phyloP scores from a whole-genome alignment of 2,113 vertebrate genomes.

The Danionella cerebrum region DNA sequence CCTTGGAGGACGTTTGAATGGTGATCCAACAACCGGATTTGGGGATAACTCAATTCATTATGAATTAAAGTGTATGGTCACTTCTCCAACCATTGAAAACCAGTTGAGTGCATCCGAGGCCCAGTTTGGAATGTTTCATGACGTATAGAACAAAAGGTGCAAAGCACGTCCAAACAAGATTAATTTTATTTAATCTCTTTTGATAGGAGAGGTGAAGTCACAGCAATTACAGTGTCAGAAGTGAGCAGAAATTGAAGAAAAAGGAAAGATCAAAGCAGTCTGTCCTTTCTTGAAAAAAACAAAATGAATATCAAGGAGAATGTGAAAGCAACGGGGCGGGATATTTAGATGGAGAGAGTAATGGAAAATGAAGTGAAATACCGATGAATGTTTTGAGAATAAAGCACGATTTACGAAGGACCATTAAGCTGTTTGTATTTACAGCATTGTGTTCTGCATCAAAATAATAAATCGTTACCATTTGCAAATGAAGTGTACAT shows the following conservation, averaged over 20 bases:
- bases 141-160: not conserved
- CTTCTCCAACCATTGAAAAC: not conserved
- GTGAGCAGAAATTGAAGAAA: constrained; percentile 54
- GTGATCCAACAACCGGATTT: no score
- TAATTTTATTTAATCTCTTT: constrained; percentile 60
- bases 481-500: constrained; percentile 76
- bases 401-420: constrained; percentile 54
- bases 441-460: constrained; percentile 67
- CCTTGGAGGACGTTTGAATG: no score
- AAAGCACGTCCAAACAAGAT: constrained; percentile 46
- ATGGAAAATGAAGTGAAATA: constrained; percentile 60
- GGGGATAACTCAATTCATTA: no score
- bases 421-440: constrained; percentile 75
- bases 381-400: constrained; percentile 64
- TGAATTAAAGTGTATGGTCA: no score
- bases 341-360: constrained; percentile 33
- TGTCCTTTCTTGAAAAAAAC: constrained; percentile 45
- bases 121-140: not conserved
- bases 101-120: not conserved
- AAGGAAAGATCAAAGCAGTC: constrained; percentile 51
- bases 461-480: constrained; percentile 70
- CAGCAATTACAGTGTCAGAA: constrained; percentile 55
- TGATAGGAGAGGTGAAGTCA: constrained; percentile 58
- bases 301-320: constrained; percentile 60
- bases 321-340: constrained; percentile 41